Percentiles rank a stretch among this genome's conserved stretches.
These are phyloP conservation scores for Chelidonichthys spinosus DNA, from an alignment of 2,797 vertebrate species.

Conservation along the genomic window DNA sequence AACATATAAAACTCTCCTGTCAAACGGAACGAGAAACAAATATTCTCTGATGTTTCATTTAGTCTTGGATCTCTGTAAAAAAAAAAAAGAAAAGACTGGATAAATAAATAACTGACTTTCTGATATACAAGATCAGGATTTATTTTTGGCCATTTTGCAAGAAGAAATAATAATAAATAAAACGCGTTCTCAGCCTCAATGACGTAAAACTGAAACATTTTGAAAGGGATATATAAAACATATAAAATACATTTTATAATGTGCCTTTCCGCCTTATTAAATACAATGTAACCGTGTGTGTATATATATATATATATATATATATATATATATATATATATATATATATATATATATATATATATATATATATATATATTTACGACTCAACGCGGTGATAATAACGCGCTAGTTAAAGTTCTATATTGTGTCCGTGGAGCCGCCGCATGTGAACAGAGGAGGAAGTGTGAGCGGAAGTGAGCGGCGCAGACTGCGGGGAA, in stretches of 20 bases:
- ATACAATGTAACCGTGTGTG: not conserved
- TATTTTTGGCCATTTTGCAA: not conserved
- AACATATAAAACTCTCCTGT: not conserved
- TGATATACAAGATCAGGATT: not conserved
- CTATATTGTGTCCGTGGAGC: not conserved
- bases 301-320: too few relatives aligned
- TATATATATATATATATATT: too few relatives aligned
- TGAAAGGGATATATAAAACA: not conserved
- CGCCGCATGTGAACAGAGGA: conserved; percentile 16
- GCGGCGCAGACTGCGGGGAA: conserved; percentile 22
- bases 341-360: too few relatives aligned
- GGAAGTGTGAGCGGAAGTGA: not conserved
- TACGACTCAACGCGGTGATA: too few relatives aligned
- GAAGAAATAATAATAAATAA: not conserved
- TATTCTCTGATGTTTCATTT: not conserved
- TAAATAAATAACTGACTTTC: not conserved
- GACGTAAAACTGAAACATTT: not conserved
- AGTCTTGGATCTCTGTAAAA: not conserved
- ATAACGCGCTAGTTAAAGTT: not conserved
- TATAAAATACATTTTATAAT: not conserved
- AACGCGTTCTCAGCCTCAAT: too few relatives aligned
- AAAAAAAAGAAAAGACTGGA: not conserved
- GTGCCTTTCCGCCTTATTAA: not conserved
- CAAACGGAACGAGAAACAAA: not conserved
- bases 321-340: too few relatives aligned